Percentiles rank a stretch among this genome's conserved stretches.
Evolutionary conservation across 2,888 invertebrate genomes (phyloP).

Genomic region (Parnassius orleans): DNA sequence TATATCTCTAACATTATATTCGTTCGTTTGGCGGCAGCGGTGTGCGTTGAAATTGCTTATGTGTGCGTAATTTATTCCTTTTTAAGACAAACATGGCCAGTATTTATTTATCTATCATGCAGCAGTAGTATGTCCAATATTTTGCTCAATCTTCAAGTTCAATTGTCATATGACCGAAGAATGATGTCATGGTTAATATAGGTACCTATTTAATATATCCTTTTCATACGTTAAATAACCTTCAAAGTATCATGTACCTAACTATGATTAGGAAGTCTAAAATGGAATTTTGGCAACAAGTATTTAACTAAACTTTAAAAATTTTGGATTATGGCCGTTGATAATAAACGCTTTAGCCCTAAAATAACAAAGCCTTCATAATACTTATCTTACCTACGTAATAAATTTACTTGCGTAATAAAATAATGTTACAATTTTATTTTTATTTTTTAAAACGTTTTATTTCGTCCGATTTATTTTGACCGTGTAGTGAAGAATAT

Average conservation of each 20-base stretch:
- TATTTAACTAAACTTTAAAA: too few species aligned
- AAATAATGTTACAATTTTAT: too few species aligned
- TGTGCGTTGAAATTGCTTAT: not conserved
- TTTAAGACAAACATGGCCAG: constrained; percentile 3
- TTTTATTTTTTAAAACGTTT: too few species aligned
- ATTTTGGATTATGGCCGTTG: too few species aligned
- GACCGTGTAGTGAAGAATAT: too few species aligned
- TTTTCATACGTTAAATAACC: constrained; percentile 9
- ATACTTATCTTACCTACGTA: too few species aligned
- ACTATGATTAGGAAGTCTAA: constrained; percentile 1
- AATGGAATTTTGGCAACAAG: too few species aligned
- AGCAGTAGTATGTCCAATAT: not conserved
- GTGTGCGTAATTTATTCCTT: constrained; percentile 2
- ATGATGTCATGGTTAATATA: constrained; percentile 14
- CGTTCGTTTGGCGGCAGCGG: constrained; percentile 9
- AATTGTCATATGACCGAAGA: constrained; percentile 9
- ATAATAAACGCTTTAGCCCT: too few species aligned
- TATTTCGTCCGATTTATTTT: too few species aligned
- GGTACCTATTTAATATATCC: constrained; percentile 11
- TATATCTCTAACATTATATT: constrained; percentile 9
- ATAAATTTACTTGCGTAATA: too few species aligned
- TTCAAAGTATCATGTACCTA: not conserved
- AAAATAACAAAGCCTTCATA: too few species aligned
- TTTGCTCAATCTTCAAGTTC: constrained; percentile 1
- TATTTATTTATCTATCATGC: not conserved